A percentile compares a stretch with the other conserved stretches of the same genome.
These are phyloP conservation scores for Todiramphus chloris DNA, from an alignment of 2,113 vertebrate species.

Conservation along the genomic window DNA sequence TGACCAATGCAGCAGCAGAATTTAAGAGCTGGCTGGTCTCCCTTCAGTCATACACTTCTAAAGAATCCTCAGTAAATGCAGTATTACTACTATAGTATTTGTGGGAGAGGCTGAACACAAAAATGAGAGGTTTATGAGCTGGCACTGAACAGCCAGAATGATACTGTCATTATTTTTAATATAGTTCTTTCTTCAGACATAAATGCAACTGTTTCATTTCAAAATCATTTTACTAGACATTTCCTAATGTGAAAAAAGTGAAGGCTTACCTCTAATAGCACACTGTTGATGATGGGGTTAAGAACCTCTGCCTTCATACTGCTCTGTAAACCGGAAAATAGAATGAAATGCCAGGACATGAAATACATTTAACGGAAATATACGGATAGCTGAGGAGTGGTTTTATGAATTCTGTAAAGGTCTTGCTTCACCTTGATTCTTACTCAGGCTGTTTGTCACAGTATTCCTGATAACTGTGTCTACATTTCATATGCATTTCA, in stretches of 20 bases:
- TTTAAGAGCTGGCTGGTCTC: neutral
- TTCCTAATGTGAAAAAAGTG: neutral
- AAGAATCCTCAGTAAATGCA: constrained; percentile 36
- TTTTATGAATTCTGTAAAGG: neutral
- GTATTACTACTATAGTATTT: neutral
- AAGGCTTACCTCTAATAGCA: constrained; percentile 87
- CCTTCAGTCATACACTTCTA: neutral
- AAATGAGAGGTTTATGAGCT: neutral
- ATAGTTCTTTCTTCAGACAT: neutral
- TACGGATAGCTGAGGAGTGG: neutral
- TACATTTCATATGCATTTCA: neutral
- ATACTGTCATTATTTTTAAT: neutral
- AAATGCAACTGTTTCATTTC: neutral
- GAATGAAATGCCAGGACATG: neutral
- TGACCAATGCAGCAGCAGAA: neutral
- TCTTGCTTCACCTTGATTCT: neutral
- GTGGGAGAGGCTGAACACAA: constrained; percentile 32
- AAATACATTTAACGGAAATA: neutral
- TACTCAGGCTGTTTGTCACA: neutral
- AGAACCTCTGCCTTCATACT: constrained; percentile 90
- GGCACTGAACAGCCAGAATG: neutral
- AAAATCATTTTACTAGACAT: neutral
- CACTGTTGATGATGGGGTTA: constrained; percentile 86
- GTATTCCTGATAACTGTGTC: neutral
- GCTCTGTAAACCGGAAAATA: constrained; percentile 76